A percentile compares a stretch with the other conserved stretches of the same genome.
These are phyloP conservation scores for Prorops nasuta DNA, from an alignment of 1,140 invertebrate species.

Conservation along the genomic window DNA sequence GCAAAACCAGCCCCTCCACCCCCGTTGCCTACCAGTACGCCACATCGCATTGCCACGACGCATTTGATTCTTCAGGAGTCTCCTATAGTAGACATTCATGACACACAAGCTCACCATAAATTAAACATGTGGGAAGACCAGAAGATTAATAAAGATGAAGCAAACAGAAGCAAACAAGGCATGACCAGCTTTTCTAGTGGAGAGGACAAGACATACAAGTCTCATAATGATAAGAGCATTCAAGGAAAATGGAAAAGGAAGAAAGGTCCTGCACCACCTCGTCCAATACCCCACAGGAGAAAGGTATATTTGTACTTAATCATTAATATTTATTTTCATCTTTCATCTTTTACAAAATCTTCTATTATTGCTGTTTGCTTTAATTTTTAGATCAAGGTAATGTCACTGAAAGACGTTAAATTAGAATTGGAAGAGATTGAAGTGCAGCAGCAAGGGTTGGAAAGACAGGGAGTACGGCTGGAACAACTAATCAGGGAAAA, in stretches of 20 bases:
- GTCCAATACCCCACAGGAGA: conserved; percentile 70
- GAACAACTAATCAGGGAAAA: conserved; percentile 83
- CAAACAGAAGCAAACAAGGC: conserved; percentile 61
- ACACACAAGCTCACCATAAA: conserved; percentile 13
- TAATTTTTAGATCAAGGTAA: conserved; percentile 62
- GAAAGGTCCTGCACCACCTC: conserved; percentile 77
- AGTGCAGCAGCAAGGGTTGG: conserved; percentile 83
- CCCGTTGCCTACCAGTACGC: conserved; percentile 44
- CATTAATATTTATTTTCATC: neutral
- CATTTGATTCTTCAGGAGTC: conserved; percentile 21
- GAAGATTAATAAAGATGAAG: conserved; percentile 61
- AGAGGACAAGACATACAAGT: conserved; percentile 25
- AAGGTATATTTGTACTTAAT: conserved; percentile 55
- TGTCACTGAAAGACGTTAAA: conserved; percentile 72
- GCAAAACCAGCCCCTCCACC: conserved; percentile 60
- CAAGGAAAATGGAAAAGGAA: conserved; percentile 71
- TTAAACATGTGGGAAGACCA: conserved; percentile 50
- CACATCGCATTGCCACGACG: conserved; percentile 13
- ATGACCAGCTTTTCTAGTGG: conserved; percentile 14
- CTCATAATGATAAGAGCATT: conserved; percentile 59
- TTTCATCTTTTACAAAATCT: neutral
- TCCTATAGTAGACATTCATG: conserved; percentile 21
- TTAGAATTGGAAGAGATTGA: conserved; percentile 78
- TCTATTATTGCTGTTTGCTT: neutral
- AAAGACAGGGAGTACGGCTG: conserved; percentile 82